Evolutionary conservation across 2,888 invertebrate genomes (phyloP), one percentile per base, ranked within the genome.

Genomic region (Nematopogon swammerdamellus): DNA sequence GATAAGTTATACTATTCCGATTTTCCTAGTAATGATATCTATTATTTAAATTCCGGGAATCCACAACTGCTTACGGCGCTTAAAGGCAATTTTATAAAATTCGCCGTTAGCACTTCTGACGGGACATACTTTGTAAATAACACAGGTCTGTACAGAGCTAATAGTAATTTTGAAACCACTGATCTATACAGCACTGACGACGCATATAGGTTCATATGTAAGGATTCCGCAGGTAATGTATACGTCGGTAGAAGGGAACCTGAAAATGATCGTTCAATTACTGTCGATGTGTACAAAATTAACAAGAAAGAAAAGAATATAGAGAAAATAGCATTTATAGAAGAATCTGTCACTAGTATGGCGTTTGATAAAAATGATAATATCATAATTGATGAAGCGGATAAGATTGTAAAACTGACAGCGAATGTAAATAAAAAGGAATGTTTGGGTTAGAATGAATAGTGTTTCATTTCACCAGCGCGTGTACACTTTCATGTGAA

Each of bases 61-160:
- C 11, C 36, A 14, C 3, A 36, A 14, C 3, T 36, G 11, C 6
- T 36, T 19, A 53, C 57, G 47, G 72, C 73, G 53, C 59, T 75
- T 11, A 69, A 75, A 62, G 69, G 72, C 45, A 71, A 68, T 0
- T 67, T 73, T 0, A 69, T 14, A 14, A 3, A 6, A 14, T 14
- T 36, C 11, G 36, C 36, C 8, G 11, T 36, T 36, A 14, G 11
- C n/a, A 36, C 8, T 4, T 14, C 8, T 14, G 36, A 14, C 3
- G 36, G n/a, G 3, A 36, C 11, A 14, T 36, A 8, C 11, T 36
- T 60, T 49, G 65, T 67, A 1, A 75, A 75, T 51, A 25, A 8
- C 25, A 25, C 36, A 36, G 36, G 36, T 3, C 36, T 36, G 8
- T 36, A 36, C n/a, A 4, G 11, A 3, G n/a, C 36, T 14, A 36